These are phyloP conservation scores for Danio kyathit DNA, from an alignment of 2,797 vertebrate genomes.

Conservation along the genomic window DNA sequence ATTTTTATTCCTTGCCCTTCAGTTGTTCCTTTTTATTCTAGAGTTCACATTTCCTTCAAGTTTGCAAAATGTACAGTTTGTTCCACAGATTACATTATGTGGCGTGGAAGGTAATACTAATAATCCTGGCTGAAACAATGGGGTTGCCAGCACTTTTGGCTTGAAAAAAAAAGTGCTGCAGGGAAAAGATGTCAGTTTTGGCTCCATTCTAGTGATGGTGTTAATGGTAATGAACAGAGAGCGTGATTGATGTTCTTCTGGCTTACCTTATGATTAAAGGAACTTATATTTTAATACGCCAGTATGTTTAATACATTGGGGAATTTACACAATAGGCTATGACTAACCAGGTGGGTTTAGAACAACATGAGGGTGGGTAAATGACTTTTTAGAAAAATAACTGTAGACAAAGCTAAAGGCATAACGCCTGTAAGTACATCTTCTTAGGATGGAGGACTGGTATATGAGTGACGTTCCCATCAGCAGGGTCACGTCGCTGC, in stretches of 20 bases:
- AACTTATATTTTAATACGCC: conserved; percentile 22
- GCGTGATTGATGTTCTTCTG: conserved; percentile 27
- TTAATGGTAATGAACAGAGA: conserved; percentile 27
- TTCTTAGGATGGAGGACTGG: conserved; percentile 32
- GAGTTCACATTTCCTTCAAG: background rate
- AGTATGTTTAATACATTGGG: background rate
- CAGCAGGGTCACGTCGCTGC: conserved; percentile 57
- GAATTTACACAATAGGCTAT: background rate
- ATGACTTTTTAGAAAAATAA: background rate
- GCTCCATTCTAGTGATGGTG: conserved; percentile 12
- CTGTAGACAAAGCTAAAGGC: background rate
- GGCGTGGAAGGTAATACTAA: background rate
- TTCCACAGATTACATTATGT: background rate
- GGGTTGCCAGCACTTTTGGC: background rate
- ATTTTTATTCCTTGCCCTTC: background rate
- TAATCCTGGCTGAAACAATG: background rate
- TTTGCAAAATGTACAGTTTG: conserved; percentile 1
- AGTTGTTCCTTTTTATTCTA: background rate
- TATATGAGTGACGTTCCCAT: conserved; percentile 42
- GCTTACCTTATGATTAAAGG: conserved; percentile 31
- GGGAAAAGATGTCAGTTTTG: conserved; percentile 17
- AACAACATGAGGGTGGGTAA: background rate
- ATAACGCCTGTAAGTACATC: background rate
- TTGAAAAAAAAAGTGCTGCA: background rate
- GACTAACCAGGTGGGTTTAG: background rate